phyloP scores from a whole-genome alignment of 2,888 invertebrate genomes.

The Pheosia tremula region DNA sequence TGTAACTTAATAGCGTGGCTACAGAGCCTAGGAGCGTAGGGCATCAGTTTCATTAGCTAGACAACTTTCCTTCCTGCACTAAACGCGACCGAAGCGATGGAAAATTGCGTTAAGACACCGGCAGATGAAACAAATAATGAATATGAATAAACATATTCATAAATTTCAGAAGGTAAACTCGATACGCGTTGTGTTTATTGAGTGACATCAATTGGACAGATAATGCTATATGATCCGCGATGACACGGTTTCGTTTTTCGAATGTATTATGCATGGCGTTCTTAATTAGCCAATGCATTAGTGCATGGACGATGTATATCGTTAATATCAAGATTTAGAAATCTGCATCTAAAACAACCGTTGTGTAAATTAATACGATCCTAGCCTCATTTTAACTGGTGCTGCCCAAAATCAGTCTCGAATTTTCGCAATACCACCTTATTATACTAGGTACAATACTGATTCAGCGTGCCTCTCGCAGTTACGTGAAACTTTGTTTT shows the following conservation, averaged over 20 bases:
- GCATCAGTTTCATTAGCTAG: constrained; percentile 39
- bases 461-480: too few species aligned
- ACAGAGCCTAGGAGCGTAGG: constrained; percentile 40
- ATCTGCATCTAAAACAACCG: too few species aligned
- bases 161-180: neutral
- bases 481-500: too few species aligned
- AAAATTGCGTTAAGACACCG: constrained; percentile 23
- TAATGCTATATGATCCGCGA: neutral
- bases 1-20: constrained; percentile 40
- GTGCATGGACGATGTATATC: neutral
- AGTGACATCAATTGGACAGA: neutral
- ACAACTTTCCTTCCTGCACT: constrained; percentile 50
- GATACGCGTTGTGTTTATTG: neutral
- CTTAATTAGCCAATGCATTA: neutral
- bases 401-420: too few species aligned
- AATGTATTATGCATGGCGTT: neutral
- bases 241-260: neutral
- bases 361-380: neutral
- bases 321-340: too few species aligned
- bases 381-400: too few species aligned
- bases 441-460: too few species aligned
- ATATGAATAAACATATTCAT: neutral
- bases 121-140: neutral
- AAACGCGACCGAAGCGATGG: constrained; percentile 26
- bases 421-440: too few species aligned